Evolutionary conservation across 2,888 invertebrate species (phyloP).

Genomic region (Helobdella robusta): DNA sequence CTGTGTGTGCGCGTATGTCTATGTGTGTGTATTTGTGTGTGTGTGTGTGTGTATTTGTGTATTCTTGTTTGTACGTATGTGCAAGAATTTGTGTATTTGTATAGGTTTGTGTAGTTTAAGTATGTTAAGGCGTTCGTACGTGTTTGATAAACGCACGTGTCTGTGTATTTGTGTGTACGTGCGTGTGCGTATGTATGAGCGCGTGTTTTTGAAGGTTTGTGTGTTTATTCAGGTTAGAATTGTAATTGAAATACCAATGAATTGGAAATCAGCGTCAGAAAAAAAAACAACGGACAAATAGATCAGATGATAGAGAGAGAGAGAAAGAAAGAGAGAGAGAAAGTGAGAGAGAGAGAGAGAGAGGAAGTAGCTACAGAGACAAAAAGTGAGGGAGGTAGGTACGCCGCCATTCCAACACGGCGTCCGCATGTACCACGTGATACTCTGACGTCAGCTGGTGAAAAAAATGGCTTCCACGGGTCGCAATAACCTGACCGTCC

Average conservation of each 20-base stretch:
- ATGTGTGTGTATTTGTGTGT: constrained; percentile 1
- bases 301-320: too few species aligned
- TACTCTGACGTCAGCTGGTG: constrained; percentile 10
- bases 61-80: constrained; percentile 7
- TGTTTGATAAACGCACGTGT: constrained; percentile 10
- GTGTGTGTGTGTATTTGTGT: constrained; percentile 14
- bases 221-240: neutral
- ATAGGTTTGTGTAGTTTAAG: too few species aligned
- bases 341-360: neutral
- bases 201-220: constrained; percentile 1
- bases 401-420: too few species aligned
- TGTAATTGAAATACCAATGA: neutral
- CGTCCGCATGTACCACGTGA: neutral
- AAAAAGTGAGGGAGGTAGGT: neutral
- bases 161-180: neutral
- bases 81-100: constrained; percentile 5
- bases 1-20: neutral
- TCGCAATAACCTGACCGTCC: constrained; percentile 19
- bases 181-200: neutral
- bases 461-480: constrained; percentile 18
- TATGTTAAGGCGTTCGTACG: neutral
- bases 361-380: neutral
- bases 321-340: neutral
- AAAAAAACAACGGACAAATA: too few species aligned
- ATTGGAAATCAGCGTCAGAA: too few species aligned